These are phyloP conservation scores for Onychostoma macrolepis DNA, from an alignment of 2,113 vertebrate species.

Conservation along the genomic window DNA sequence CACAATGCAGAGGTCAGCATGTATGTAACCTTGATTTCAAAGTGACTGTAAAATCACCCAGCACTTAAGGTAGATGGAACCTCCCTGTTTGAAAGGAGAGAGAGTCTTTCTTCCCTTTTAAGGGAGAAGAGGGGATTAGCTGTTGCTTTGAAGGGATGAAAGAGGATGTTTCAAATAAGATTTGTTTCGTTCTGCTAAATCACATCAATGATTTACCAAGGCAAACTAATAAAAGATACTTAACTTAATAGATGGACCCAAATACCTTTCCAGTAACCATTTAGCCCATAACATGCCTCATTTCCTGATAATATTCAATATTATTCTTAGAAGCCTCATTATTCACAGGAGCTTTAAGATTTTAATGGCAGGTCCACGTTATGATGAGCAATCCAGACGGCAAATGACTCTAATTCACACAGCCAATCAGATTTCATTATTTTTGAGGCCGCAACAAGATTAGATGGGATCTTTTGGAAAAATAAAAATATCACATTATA, in stretches of 20 bases:
- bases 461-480: not conserved
- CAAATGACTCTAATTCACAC: not conserved
- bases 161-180: slow-evolving; percentile 20
- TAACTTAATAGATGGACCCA: slow-evolving; percentile 28
- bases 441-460: not conserved
- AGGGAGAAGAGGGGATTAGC: slow-evolving; percentile 26
- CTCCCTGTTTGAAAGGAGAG: not conserved
- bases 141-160: slow-evolving; percentile 31
- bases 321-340: slow-evolving; percentile 25
- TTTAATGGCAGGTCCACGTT: not conserved
- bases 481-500: not conserved
- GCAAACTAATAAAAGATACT: slow-evolving; percentile 28
- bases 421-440: slow-evolving; percentile 8
- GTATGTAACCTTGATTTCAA: slow-evolving; percentile 35
- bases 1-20: not conserved
- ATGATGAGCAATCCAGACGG: not conserved
- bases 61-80: slow-evolving; percentile 21
- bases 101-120: slow-evolving; percentile 15
- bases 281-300: slow-evolving; percentile 23
- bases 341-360: slow-evolving; percentile 9
- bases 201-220: slow-evolving; percentile 29
- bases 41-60: slow-evolving; percentile 34
- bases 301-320: slow-evolving; percentile 12
- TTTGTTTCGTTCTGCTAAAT: slow-evolving; percentile 32
- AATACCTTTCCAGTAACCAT: slow-evolving; percentile 36